Evolutionary conservation across 2,797 vertebrate species (phyloP).

Genomic region (Malurus leucopterus): DNA sequence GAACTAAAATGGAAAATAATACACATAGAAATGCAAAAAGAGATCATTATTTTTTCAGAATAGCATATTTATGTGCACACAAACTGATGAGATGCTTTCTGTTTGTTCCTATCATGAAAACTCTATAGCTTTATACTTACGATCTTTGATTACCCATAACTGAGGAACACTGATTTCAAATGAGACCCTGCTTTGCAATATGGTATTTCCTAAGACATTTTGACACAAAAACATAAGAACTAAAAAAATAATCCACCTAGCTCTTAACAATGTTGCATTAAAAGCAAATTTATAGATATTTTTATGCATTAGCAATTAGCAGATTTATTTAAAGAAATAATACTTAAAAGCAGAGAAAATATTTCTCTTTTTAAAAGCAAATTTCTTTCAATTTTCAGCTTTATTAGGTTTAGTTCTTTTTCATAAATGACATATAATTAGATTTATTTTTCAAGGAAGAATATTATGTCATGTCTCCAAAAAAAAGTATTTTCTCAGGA

Average conservation of each 20-base stretch:
- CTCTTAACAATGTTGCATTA: background rate
- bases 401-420: background rate
- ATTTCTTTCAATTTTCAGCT: conserved; percentile 39
- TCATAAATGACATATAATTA: conserved; percentile 52
- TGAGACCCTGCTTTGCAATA: background rate
- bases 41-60: conserved; percentile 42
- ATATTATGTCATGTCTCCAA: background rate
- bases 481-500: background rate
- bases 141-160: background rate
- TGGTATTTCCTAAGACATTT: conserved; percentile 15
- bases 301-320: background rate
- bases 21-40: conserved; percentile 47
- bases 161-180: conserved; percentile 6
- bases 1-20: conserved; percentile 60
- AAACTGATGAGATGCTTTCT: conserved; percentile 30
- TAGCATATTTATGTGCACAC: conserved; percentile 16
- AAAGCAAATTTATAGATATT: background rate
- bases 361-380: conserved; percentile 22
- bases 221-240: conserved; percentile 1
- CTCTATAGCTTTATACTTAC: background rate
- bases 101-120: conserved; percentile 13
- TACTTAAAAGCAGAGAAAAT: background rate
- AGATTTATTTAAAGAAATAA: background rate
- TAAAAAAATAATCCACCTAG: conserved; percentile 12
- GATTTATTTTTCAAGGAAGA: conserved; percentile 38